Percentiles rank a stretch among this genome's conserved stretches.
Evolutionary conservation across 2,797 vertebrate species (phyloP).

Genomic region (Chiroxiphia lanceolata): DNA sequence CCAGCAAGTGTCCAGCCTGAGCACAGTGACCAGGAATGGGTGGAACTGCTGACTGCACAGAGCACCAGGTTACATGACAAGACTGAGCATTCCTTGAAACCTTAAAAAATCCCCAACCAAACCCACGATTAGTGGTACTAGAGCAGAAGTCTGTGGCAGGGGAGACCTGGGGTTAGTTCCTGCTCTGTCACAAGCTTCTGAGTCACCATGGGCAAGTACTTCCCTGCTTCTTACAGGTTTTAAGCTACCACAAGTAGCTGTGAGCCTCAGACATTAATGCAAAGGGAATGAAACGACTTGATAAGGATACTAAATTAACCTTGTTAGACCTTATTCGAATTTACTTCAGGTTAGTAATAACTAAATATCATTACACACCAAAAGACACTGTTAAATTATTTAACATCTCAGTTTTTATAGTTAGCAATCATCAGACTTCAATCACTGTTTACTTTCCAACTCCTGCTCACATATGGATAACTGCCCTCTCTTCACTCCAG

Average conservation of each 20-base stretch:
- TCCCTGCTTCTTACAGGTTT: background rate
- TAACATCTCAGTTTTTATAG: background rate
- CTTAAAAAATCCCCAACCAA: background rate
- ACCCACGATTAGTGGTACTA: background rate
- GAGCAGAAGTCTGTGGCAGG: background rate
- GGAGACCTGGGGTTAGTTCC: background rate
- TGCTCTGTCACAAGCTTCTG: slow-evolving; percentile 29
- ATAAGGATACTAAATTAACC: background rate
- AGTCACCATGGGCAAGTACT: background rate
- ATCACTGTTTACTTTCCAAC: background rate
- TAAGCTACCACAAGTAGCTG: background rate
- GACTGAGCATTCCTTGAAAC: background rate
- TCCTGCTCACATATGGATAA: background rate
- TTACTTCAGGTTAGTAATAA: background rate
- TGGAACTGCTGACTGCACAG: background rate
- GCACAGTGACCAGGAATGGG: background rate
- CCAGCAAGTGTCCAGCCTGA: background rate
- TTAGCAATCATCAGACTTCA: background rate
- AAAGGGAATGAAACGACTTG: background rate
- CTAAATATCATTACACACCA: background rate
- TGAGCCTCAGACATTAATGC: background rate
- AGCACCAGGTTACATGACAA: background rate
- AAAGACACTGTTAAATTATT: background rate
- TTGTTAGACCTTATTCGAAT: background rate
- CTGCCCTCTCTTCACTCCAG: background rate